Base-by-base conservation (phyloP, 2,113 vertebrate genomes). In the Epinephelus moara region DNA sequence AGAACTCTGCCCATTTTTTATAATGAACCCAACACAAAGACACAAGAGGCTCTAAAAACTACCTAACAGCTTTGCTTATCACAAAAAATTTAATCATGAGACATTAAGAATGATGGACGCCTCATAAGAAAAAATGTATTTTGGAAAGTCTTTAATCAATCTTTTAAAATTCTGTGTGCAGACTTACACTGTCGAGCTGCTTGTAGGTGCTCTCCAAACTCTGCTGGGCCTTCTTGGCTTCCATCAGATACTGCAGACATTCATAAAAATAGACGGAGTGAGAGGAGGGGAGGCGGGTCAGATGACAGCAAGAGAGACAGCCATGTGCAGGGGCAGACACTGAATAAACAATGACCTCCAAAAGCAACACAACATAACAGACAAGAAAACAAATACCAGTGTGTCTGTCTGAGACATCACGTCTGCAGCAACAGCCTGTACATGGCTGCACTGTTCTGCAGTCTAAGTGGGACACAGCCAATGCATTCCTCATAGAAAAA, bases 191-290 rank as follows among this genome's bases (percentile, higher is more conserved):
- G 91, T 98, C 97, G 8, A 98, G 95, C 88, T 97, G 97, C 82
- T 97, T 98, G 92, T 95, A 97, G 87, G 95, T 96, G 61, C 92
- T 94, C 82, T 97, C 97, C 91, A 98, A 93, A 90, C 95, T 95
- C 86, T 98, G 97, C 91, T 98, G 97, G 72, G 97, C 95, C 86
- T 96, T 96, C 57, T 97, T 97, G 71, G 96, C 96, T 33, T 98
- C 97, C 45, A 95, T 94, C 67, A 97, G 94, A 91, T 97, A 96
- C 97, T 98, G 90, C 57, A 92, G 80, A 86, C 76, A 89, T 83
- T 77, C 78, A 88, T 78, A 92, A 91, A 90, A 86, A 94, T 72
- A 90, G 88, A 83, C 75, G 63, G 18, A 85, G 72, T 85, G 55
- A 90, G 66, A 87, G 25, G 75, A 50, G 73, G 60, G 79, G 59